These are phyloP conservation scores for Alauda arvensis DNA, from an alignment of 2,797 vertebrate genomes.

Conservation along the genomic window DNA sequence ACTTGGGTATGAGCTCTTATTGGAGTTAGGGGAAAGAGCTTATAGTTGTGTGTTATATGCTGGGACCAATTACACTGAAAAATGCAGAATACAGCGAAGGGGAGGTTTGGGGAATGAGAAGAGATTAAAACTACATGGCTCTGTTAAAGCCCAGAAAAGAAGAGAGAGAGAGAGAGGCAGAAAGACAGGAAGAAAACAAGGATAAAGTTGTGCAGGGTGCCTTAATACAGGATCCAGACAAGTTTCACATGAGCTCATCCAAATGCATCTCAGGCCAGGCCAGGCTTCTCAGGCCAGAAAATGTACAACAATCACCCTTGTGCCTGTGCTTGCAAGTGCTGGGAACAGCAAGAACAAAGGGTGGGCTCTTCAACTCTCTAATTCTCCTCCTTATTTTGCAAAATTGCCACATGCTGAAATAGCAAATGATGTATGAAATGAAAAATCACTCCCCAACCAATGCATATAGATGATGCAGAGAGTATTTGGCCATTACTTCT, in stretches of 20 bases:
- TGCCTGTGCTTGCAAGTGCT: neutral
- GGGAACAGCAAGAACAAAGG: constrained; percentile 12
- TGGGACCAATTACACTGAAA: constrained; percentile 9
- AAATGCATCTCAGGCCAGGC: neutral
- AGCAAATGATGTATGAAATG: constrained; percentile 62
- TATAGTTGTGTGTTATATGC: neutral
- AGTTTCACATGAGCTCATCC: neutral
- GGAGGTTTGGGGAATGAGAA: neutral
- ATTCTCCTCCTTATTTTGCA: constrained; percentile 42
- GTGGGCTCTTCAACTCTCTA: constrained; percentile 19
- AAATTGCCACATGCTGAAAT: constrained; percentile 52
- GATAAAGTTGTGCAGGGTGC: neutral
- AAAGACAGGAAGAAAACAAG: neutral
- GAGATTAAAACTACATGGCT: neutral
- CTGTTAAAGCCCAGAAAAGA: neutral
- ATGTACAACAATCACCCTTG: neutral
- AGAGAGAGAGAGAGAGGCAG: neutral
- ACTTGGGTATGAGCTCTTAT: neutral
- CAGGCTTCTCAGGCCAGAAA: neutral
- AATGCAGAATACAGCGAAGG: neutral
- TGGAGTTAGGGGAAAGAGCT: neutral
- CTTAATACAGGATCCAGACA: neutral
- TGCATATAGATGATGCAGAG: constrained; percentile 42
- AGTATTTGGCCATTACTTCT: constrained; percentile 39
- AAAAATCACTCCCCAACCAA: constrained; percentile 50